A percentile compares a stretch with the other conserved stretches of the same genome.
Evolutionary conservation across 2,113 vertebrate species (phyloP).

Genomic region (Bufo gargarizans): DNA sequence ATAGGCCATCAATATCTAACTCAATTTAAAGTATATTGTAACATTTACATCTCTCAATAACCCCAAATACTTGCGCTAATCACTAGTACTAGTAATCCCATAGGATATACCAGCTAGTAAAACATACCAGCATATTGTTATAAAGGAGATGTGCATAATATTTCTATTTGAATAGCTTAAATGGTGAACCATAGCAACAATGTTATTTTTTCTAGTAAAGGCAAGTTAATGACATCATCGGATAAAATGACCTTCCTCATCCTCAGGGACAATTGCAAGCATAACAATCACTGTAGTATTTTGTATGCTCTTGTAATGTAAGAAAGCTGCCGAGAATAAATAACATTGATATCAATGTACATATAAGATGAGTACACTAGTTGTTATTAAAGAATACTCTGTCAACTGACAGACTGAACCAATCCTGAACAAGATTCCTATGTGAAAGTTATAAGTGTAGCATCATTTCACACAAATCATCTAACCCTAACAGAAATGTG

Average conservation of each 20-base stretch:
- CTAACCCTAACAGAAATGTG: neutral
- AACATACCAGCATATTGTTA: neutral
- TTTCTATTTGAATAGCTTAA: neutral
- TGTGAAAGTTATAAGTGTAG: neutral
- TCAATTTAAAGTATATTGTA: neutral
- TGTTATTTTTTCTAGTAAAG: neutral
- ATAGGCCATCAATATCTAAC: too few relatives aligned
- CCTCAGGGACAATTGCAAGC: constrained; percentile 21
- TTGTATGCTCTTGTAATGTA: neutral
- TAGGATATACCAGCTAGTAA: neutral
- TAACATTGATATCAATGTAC: neutral
- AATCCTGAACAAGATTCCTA: neutral
- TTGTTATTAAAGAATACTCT: neutral
- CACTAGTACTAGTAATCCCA: neutral
- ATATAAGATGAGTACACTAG: neutral
- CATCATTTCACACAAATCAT: neutral
- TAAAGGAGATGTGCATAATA: neutral
- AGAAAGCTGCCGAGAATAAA: neutral
- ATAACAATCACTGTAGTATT: neutral
- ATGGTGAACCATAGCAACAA: neutral
- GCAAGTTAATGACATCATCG: neutral
- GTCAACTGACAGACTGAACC: neutral
- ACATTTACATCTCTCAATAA: neutral
- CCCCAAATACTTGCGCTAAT: neutral
- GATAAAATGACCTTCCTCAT: constrained; percentile 11